These are phyloP conservation scores for Tipula helvola DNA, from an alignment of 2,888 invertebrate species.

Conservation along the genomic window DNA sequence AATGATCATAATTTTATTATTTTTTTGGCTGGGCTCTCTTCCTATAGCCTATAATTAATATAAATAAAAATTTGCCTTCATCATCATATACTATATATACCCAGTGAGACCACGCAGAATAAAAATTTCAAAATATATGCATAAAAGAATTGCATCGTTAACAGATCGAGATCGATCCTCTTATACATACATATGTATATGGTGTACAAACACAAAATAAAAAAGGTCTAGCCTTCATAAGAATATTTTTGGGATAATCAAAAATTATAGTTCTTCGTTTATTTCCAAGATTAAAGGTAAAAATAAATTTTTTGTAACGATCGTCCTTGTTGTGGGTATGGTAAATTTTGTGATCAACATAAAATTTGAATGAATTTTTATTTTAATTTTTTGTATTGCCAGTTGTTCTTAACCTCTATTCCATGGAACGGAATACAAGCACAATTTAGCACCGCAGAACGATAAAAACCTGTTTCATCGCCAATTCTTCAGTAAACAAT, in stretches of 20 bases:
- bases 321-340: background rate
- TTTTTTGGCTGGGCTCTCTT: background rate
- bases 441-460: too few species aligned
- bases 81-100: background rate
- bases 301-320: background rate
- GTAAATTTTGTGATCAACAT: background rate
- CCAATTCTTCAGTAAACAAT: too few species aligned
- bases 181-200: background rate
- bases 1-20: background rate
- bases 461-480: too few species aligned
- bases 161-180: constrained; percentile 4
- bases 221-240: background rate
- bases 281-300: background rate
- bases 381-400: background rate
- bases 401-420: too few species aligned
- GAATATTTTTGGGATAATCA: background rate
- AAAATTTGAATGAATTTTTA: background rate
- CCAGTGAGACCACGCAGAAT: background rate
- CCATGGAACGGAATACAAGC: too few species aligned
- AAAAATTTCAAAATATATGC: background rate
- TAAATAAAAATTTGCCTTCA: background rate
- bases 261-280: background rate
- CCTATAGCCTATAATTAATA: background rate
- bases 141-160: background rate
- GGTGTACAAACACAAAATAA: background rate